phyloP scores from a whole-genome alignment of 2,113 vertebrate species.

The Cricetomys ansorgei region DNA sequence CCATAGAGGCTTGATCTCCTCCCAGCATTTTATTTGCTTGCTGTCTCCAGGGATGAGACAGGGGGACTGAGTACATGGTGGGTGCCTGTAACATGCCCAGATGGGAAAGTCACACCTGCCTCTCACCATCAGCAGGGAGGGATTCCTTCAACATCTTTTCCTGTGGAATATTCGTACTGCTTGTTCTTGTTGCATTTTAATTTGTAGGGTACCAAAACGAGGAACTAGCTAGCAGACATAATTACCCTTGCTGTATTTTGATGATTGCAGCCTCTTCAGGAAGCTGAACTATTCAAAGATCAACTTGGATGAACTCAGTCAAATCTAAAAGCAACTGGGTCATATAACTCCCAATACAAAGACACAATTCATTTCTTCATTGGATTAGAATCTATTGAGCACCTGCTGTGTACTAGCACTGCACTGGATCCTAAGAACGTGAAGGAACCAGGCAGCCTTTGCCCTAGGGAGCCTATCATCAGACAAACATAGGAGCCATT shows the following conservation, averaged over 20 bases:
- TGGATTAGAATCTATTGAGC: background rate
- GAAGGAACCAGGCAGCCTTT: background rate
- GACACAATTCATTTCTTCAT: slow-evolving; percentile 5
- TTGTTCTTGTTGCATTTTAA: background rate
- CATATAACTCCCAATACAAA: background rate
- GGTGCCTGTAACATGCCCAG: too few species aligned
- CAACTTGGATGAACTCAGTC: background rate
- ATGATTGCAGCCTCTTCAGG: background rate
- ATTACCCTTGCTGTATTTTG: background rate
- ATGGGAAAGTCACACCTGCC: background rate
- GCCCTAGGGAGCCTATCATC: background rate
- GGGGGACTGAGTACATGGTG: background rate
- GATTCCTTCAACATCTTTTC: background rate
- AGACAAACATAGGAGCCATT: background rate
- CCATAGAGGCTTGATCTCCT: background rate
- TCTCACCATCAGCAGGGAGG: background rate
- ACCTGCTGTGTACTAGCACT: background rate
- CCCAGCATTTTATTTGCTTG: background rate
- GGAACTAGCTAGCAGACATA: slow-evolving; percentile 1
- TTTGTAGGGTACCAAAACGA: background rate
- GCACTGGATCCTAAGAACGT: background rate
- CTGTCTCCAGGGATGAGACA: background rate
- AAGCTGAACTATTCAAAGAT: slow-evolving; percentile 17
- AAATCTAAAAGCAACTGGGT: slow-evolving; percentile 19
- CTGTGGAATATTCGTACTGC: background rate